These are phyloP conservation scores for Octopus sinensis DNA, from an alignment of 1,140 invertebrate genomes.

Conservation along the genomic window DNA sequence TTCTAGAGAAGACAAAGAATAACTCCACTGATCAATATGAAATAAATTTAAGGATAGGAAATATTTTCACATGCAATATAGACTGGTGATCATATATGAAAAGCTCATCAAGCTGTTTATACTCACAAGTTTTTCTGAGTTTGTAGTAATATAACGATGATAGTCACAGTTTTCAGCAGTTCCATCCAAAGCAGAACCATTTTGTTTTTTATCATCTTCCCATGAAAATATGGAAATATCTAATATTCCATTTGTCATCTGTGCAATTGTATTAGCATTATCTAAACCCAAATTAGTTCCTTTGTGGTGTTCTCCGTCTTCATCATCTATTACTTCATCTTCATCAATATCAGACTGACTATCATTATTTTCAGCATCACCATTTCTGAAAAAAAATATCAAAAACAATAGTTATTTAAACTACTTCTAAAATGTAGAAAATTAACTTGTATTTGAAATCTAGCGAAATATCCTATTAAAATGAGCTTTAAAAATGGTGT, in stretches of 20 bases:
- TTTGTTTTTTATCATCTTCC: slow-evolving; percentile 1
- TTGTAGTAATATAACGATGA: slow-evolving; percentile 42
- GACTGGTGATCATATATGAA: too few relatives aligned
- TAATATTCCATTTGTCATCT: neutral
- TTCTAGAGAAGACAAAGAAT: too few relatives aligned
- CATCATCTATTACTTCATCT: slow-evolving; percentile 31
- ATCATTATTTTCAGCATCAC: slow-evolving; percentile 38
- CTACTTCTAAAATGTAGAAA: too few relatives aligned
- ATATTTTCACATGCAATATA: too few relatives aligned
- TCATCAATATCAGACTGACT: slow-evolving; percentile 34
- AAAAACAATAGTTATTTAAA: neutral
- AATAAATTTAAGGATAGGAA: too few relatives aligned
- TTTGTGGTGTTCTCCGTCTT: slow-evolving; percentile 27
- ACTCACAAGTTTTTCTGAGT: slow-evolving; percentile 40
- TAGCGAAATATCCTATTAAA: too few relatives aligned
- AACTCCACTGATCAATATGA: too few relatives aligned
- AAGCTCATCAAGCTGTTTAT: neutral
- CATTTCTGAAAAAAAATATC: slow-evolving; percentile 25
- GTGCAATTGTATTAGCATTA: slow-evolving; percentile 18
- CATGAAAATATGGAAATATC: slow-evolving; percentile 8
- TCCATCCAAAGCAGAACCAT: neutral
- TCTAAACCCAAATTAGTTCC: slow-evolving; percentile 21
- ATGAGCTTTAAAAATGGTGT: too few relatives aligned
- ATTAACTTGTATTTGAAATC: too few relatives aligned
- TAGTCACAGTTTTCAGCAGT: slow-evolving; percentile 43